These are phyloP conservation scores for Sus scrofa DNA, from an alignment of 2,113 vertebrate genomes.

Conservation along the genomic window DNA sequence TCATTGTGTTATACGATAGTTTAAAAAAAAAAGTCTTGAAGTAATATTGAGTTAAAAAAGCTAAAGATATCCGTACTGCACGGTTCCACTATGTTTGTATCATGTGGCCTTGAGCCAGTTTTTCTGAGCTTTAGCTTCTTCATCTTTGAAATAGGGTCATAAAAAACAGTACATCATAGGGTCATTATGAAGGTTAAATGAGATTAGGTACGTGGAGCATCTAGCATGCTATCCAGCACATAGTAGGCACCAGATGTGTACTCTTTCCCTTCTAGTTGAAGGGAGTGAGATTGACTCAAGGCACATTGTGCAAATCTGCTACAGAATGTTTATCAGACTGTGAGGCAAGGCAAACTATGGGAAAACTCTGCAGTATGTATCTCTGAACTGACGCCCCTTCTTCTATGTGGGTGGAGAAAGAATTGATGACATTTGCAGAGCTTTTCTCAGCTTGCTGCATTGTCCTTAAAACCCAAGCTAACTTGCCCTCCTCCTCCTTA, in stretches of 20 bases:
- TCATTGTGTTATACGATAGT: background rate
- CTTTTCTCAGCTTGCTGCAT: background rate
- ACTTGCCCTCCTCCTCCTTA: background rate
- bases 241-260: background rate
- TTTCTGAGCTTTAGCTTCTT: constrained; percentile 47
- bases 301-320: background rate
- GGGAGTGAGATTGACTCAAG: background rate
- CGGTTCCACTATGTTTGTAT: background rate
- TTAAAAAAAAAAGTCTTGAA: background rate
- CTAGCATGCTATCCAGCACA: background rate
- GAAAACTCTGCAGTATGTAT: background rate
- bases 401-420: background rate
- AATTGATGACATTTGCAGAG: background rate
- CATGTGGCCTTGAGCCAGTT: background rate
- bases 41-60: constrained; percentile 16
- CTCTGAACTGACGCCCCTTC: background rate
- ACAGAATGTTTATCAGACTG: background rate
- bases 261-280: background rate
- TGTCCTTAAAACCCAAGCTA: constrained; percentile 1
- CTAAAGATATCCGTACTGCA: background rate
- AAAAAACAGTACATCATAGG: background rate
- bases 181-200: background rate
- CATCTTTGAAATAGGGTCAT: background rate
- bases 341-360: background rate
- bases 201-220: background rate